Evolutionary conservation across 2,888 invertebrate species (phyloP), one percentile per base, ranked within the genome.

Genomic region (Lacanobia wlatinum): DNA sequence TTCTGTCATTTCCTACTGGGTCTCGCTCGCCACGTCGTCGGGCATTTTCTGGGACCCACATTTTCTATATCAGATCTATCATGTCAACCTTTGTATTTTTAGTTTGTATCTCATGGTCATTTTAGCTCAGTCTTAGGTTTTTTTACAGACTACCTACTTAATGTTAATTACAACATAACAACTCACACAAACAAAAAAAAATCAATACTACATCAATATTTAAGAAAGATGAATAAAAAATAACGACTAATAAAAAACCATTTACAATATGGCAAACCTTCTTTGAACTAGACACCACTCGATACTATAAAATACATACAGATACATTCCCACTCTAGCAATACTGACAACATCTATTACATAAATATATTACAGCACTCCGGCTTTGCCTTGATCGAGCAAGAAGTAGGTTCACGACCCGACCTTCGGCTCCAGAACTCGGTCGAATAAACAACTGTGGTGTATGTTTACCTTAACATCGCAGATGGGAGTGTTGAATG

Each of bases 361-460:
- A 50, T 67, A 75, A 55, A 76, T 76, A 82, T 60, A 52, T 77
- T 69, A 76, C n/a, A 64, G 56, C 46, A 61, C 46, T 67, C 28
- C 62, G 1, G n/a, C 48, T 70, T 80, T 58, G 40, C 71, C 82
- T 84, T 72, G 69, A 81, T 71, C 70, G 82, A 59, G 55, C n/a
- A 60, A 76, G 73, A 85, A 78, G 73, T 81, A 73, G 84, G 75
- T 78, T 73, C 75, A 60, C 73, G 85, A 84, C 83, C 72, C 71
- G 76, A 82, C 87, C 84, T 84, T 86, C 81, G 64, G 55, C 58
- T 75, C 52, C n/a, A 58, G 52, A 78, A 70, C 64, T 75, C 83
- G 76, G 84, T 59, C 63, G 65, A 73, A 75, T 82, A 84, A 84
- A 84, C 75, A 78, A 61, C n/a, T 66, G 62, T 71, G 61, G 65